phyloP scores from a whole-genome alignment of 2,888 invertebrate genomes.

The Onthophagus sagittarius region DNA sequence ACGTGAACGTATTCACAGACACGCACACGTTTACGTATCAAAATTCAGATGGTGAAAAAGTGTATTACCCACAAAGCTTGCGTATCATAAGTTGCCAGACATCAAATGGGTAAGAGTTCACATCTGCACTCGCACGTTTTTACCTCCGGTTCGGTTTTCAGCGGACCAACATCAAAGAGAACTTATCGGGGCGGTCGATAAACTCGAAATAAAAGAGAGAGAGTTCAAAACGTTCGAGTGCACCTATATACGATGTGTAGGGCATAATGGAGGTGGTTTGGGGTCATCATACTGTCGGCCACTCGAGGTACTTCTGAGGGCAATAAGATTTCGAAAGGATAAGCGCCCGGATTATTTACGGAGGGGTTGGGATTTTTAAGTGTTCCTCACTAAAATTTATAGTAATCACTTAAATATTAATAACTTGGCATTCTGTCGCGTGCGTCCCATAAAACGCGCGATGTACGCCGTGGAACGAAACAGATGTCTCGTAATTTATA shows the following conservation, averaged over 20 bases:
- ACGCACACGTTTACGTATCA: neutral
- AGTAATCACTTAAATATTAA: neutral
- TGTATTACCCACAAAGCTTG: slow-evolving; percentile 7
- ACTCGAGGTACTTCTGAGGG: neutral
- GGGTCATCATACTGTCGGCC: neutral
- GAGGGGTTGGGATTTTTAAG: neutral
- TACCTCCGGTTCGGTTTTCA: slow-evolving; percentile 9
- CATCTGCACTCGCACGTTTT: slow-evolving; percentile 14
- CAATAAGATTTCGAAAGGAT: neutral
- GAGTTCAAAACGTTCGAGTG: slow-evolving; percentile 18
- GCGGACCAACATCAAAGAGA: slow-evolving; percentile 20
- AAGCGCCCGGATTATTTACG: neutral
- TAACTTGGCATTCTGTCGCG: neutral
- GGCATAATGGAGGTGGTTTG: neutral
- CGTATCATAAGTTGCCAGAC: slow-evolving; percentile 9
- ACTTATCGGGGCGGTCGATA: slow-evolving; percentile 22
- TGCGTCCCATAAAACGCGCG: neutral
- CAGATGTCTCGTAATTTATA: neutral
- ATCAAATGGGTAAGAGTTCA: slow-evolving; percentile 10
- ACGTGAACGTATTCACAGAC: neutral
- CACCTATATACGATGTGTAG: neutral
- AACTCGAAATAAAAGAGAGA: slow-evolving; percentile 19
- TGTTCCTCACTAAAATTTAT: neutral
- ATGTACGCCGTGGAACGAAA: neutral
- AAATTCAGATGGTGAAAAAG: neutral